Conservation (phyloP, 2,888 invertebrate species). For the Habrosyne pyritoides region DNA sequence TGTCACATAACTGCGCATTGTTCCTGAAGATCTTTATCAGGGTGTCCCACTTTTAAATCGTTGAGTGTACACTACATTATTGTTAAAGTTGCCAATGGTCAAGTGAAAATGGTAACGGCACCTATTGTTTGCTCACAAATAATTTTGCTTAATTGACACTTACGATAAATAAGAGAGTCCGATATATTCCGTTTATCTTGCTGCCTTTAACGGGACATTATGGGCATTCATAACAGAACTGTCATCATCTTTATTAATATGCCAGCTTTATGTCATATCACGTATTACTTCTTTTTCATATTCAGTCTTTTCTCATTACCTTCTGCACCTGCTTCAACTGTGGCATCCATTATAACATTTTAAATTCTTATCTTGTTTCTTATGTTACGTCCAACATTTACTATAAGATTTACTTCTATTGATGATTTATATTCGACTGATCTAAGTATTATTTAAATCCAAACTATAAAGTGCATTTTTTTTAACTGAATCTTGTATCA, state of each 20-base stretch:
- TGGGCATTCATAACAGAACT: not conserved
- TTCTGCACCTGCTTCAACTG: not conserved
- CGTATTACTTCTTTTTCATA: not conserved
- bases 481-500: no score
- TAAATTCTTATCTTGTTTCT: no score
- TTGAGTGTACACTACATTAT: slow-evolving; percentile 8
- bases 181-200: not conserved
- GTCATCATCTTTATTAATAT: not conserved
- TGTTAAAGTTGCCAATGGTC: slow-evolving; percentile 4
- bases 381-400: no score
- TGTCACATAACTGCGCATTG: slow-evolving; percentile 29
- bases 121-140: slow-evolving; percentile 16
- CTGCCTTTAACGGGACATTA: not conserved
- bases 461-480: no score
- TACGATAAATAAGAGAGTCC: not conserved
- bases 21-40: slow-evolving; percentile 45
- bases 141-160: slow-evolving; percentile 18
- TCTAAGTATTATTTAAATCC: no score
- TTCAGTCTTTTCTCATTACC: not conserved
- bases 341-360: no score
- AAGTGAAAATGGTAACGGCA: slow-evolving; percentile 11
- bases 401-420: not conserved
- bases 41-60: slow-evolving; percentile 47
- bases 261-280: not conserved
- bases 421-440: no score